Conservation (phyloP, 2,888 invertebrate genomes). For the Drosophila maculinotata region DNA sequence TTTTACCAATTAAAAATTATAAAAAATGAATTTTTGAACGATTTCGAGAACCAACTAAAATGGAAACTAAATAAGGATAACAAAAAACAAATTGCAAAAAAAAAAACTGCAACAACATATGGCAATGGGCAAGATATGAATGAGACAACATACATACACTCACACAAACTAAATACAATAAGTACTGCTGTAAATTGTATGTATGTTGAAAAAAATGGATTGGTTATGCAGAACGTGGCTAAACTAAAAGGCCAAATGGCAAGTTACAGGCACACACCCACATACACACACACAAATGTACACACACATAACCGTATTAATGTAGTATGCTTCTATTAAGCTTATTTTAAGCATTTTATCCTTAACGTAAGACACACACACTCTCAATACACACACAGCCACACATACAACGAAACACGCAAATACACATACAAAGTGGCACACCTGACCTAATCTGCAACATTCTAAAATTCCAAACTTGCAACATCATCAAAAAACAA, state of each 20-base stretch:
- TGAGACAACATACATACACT: constrained; percentile 12
- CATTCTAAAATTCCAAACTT: neutral
- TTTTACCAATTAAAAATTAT: constrained; percentile 42
- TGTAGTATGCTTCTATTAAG: constrained; percentile 1
- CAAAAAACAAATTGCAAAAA: neutral
- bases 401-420: neutral
- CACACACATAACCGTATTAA: constrained; percentile 8
- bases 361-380: neutral
- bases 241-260: constrained; percentile 22
- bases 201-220: constrained; percentile 23
- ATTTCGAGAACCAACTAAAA: constrained; percentile 14
- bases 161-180: neutral
- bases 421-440: neutral
- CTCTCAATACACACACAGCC: neutral
- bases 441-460: neutral
- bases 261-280: constrained; percentile 30
- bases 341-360: constrained; percentile 1
- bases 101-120: constrained; percentile 14
- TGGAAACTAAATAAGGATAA: constrained; percentile 7
- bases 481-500: neutral
- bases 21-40: constrained; percentile 23
- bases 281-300: neutral
- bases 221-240: constrained; percentile 40
- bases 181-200: constrained; percentile 10
- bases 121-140: constrained; percentile 51